These are phyloP conservation scores for Dreissena polymorpha DNA, from an alignment of 1,140 invertebrate genomes.

Conservation along the genomic window DNA sequence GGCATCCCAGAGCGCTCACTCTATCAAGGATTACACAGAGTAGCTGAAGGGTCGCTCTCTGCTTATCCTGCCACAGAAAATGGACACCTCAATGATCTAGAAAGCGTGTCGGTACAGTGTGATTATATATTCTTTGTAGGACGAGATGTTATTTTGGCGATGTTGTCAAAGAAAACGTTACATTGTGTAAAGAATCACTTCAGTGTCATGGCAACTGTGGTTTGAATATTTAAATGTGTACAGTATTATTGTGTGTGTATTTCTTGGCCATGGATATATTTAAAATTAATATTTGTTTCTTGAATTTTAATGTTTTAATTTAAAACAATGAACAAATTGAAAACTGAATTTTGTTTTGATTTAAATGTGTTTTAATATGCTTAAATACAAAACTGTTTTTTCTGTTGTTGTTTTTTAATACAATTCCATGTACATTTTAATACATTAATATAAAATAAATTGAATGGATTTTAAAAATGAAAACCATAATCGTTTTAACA, in stretches of 20 bases:
- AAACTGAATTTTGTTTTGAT: too few relatives aligned
- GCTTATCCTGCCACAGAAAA: constrained; percentile 57
- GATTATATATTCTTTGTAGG: constrained; percentile 50
- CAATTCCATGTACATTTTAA: too few relatives aligned
- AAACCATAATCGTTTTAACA: too few relatives aligned
- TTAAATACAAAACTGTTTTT: too few relatives aligned
- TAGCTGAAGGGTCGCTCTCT: constrained; percentile 70
- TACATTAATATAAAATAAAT: too few relatives aligned
- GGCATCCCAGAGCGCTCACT: constrained; percentile 95
- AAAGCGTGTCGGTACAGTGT: constrained; percentile 48
- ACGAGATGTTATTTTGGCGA: constrained; percentile 42
- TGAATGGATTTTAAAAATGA: too few relatives aligned
- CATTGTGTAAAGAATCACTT: not conserved
- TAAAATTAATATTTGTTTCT: not conserved
- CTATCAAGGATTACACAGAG: constrained; percentile 91
- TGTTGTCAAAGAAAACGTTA: constrained; percentile 39
- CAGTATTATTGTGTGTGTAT: not conserved
- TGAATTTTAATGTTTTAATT: too few relatives aligned
- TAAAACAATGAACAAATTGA: too few relatives aligned
- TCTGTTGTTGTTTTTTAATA: too few relatives aligned
- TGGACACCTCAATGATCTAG: constrained; percentile 26
- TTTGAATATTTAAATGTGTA: not conserved
- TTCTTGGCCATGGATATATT: not conserved
- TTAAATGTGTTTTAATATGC: too few relatives aligned
- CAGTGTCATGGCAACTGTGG: not conserved